Evolutionary conservation across 2,797 vertebrate genomes (phyloP).

Genomic region (Arctocebus calabarensis): DNA sequence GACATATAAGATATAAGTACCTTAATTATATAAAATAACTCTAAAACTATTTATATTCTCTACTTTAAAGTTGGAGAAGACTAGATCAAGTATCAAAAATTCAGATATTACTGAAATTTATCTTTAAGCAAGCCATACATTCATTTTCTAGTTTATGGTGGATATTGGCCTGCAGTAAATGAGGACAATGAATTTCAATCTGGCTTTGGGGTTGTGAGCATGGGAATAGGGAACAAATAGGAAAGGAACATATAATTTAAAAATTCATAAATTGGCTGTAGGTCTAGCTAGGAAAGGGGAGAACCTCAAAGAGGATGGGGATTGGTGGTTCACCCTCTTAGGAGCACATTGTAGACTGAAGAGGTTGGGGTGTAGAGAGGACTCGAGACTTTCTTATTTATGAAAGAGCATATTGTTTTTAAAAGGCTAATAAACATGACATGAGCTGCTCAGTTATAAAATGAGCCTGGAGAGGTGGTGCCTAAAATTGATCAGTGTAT

Average conservation of each 20-base stretch:
- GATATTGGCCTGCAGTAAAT: slow-evolving; percentile 1
- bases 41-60: neutral
- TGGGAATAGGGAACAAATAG: neutral
- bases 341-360: neutral
- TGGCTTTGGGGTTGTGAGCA: neutral
- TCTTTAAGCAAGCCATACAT: neutral
- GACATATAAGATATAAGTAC: neutral
- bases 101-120: slow-evolving; percentile 35
- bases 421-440: neutral
- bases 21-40: slow-evolving; percentile 47
- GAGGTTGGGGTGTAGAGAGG: neutral
- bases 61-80: too few species aligned
- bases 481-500: neutral
- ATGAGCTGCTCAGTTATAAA: neutral
- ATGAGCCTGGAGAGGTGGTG: neutral
- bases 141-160: slow-evolving; percentile 46
- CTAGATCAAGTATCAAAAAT: slow-evolving; percentile 20
- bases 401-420: slow-evolving; percentile 15
- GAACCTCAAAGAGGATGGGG: neutral
- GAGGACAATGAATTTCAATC: slow-evolving; percentile 19
- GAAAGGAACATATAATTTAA: neutral
- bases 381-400: neutral
- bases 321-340: neutral
- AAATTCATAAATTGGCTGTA: neutral
- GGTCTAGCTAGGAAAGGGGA: neutral